phyloP scores from a whole-genome alignment of 1,140 invertebrate genomes.

The Brachionus koreanus region DNA sequence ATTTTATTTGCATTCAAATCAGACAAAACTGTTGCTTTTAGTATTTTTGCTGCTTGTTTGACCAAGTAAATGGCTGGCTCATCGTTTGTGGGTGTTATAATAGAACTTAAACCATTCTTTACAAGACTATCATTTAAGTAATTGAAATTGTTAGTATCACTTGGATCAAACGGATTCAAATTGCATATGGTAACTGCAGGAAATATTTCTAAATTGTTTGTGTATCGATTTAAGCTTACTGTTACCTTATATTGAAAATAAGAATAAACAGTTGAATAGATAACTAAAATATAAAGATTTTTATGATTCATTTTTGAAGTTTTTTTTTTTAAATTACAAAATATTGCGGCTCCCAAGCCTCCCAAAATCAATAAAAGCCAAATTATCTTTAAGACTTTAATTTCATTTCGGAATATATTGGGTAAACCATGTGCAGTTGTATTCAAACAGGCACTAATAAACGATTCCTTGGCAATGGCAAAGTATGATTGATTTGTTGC shows the following conservation, averaged over 20 bases:
- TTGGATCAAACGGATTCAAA: conserved; percentile 52
- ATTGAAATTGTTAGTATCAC: not conserved
- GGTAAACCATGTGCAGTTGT: conserved; percentile 38
- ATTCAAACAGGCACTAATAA: not conserved
- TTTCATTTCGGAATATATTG: conserved; percentile 15
- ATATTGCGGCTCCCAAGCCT: not conserved
- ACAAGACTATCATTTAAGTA: not conserved
- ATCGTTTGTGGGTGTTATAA: not conserved
- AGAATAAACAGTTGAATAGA: not conserved
- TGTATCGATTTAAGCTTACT: not conserved
- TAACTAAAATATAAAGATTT: not conserved
- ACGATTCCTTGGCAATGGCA: not conserved
- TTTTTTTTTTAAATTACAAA: not conserved
- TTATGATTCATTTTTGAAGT: not conserved
- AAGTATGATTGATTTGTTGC: not conserved
- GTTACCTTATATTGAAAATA: not conserved
- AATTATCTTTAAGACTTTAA: not conserved
- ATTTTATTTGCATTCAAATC: not conserved
- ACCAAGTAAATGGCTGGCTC: not conserved
- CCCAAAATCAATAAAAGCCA: conserved; percentile 6
- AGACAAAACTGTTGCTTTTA: not conserved
- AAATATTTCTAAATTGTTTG: conserved; percentile 47
- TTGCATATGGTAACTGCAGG: conserved; percentile 58
- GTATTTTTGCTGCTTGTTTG: not conserved
- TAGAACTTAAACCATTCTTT: not conserved